Conservation (phyloP, 2,113 vertebrate genomes). For the Probosciger aterrimus region DNA sequence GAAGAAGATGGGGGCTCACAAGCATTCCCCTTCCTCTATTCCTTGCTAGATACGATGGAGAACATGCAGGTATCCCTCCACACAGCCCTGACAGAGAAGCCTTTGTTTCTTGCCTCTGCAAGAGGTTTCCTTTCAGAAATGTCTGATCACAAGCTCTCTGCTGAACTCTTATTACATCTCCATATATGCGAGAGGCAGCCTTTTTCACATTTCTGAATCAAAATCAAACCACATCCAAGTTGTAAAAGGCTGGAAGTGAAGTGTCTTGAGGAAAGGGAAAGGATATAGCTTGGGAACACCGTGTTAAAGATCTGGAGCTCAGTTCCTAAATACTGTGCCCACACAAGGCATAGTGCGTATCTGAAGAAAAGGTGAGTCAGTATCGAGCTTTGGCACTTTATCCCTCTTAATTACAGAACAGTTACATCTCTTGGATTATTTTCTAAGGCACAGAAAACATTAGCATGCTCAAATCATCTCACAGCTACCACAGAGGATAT, state of each 20-base stretch:
- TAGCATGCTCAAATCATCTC: background rate
- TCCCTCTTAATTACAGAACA: background rate
- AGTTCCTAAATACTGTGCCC: background rate
- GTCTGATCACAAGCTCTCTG: background rate
- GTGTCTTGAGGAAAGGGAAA: background rate
- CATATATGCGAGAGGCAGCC: background rate
- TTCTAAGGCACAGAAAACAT: background rate
- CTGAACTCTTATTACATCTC: background rate
- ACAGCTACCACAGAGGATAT: background rate
- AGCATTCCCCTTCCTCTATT: background rate
- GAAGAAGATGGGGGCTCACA: background rate
- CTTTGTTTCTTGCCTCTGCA: background rate
- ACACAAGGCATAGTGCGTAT: rapidly evolving
- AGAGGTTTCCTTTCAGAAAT: background rate
- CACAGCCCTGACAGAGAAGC: background rate
- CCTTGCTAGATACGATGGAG: background rate
- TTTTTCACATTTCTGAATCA: background rate
- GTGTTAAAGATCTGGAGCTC: background rate
- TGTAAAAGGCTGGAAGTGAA: background rate
- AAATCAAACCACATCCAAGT: background rate
- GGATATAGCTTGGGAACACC: background rate
- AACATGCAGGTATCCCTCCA: background rate
- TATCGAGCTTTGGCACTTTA: background rate
- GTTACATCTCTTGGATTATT: background rate
- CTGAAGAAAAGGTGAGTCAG: background rate